Conservation (phyloP, 2,797 vertebrate species). For the Knipowitschia caucasica region DNA sequence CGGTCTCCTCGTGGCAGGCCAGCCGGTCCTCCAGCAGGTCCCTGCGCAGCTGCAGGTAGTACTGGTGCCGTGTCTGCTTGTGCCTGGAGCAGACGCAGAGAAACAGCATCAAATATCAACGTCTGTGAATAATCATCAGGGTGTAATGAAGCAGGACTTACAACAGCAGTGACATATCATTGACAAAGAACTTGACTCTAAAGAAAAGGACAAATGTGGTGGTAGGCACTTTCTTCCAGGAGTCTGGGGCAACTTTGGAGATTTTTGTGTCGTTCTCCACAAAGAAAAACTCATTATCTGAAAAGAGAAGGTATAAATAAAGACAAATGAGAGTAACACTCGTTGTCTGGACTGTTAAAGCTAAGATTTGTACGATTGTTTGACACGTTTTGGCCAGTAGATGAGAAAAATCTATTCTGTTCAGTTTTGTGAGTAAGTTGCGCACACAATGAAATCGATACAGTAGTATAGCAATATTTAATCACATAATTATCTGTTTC, state of each 20-base stretch:
- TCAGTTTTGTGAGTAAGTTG: no score
- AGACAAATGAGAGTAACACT: background rate
- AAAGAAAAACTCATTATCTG: conserved; percentile 91
- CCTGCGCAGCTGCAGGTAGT: conserved; percentile 89
- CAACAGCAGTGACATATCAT: conserved; percentile 78
- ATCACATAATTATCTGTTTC: no score
- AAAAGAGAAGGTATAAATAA: background rate
- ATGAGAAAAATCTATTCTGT: no score
- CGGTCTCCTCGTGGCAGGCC: conserved; percentile 80
- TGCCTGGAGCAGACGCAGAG: conserved; percentile 67
- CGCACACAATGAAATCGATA: no score
- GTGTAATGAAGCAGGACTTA: conserved; percentile 66
- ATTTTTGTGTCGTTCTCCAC: conserved; percentile 85
- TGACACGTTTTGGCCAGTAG: no score
- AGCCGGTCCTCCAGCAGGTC: conserved; percentile 86
- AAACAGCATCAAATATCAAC: accelerated
- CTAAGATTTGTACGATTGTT: no score
- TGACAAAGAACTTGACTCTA: conserved; percentile 87
- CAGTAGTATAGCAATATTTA: no score
- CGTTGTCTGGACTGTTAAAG: no score
- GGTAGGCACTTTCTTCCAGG: conserved; percentile 84
- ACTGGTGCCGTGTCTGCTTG: conserved; percentile 83
- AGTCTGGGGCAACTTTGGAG: conserved; percentile 85
- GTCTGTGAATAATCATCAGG: background rate
- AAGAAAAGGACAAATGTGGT: conserved; percentile 83